Base-by-base conservation (phyloP, 2,113 vertebrate species). In the Trematomus loennbergii region DNA sequence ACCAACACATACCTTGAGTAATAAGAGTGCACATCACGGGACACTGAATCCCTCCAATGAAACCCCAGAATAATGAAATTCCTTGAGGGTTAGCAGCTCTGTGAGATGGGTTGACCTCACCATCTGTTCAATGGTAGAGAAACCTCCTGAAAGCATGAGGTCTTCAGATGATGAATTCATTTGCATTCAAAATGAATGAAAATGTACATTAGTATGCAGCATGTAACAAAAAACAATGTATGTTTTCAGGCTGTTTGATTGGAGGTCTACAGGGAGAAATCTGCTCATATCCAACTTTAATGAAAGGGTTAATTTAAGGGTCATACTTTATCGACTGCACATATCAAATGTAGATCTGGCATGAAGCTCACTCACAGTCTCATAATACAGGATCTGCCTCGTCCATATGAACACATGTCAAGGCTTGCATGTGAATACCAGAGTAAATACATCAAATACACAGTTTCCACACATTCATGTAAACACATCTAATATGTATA, bases 231-330 rank as follows among this genome's bases (percentile, higher is more conserved):
- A 9, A 40, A 61, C 46, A 52, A 43, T 4, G 50, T 61, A 9
- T 18, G 13, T 29, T 66, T 58, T 36, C 63, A 36, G 11, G 40
- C 10, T 33, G 53, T 43, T 33, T n/a, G 49, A 4, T 20, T 36
- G 7, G 1, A 17, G 16, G 11, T 20, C 12, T 18, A 2, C 9
- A 22, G 73, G n/a, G 20, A 46, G 33, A 33, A 29, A 36, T 12
- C 20, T 46, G 4, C 10, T 4, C 20, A 5, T 16, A 53, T 68
- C 65, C 52, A 60, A 2, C 2, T 67, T 13, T 72, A 54, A 64
- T 69, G 18, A 76, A 81, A 72, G 73, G 73, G 73, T 87, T 85
- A 78, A 87, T 50, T 46, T 22, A 40, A 1, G n/a, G 59, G 64
- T 80, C 17, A 29, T n/a, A 77, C 3, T 36, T 36, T 7, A 36